phyloP scores from a whole-genome alignment of 2,113 vertebrate species.

The Notothenia coriiceps region DNA sequence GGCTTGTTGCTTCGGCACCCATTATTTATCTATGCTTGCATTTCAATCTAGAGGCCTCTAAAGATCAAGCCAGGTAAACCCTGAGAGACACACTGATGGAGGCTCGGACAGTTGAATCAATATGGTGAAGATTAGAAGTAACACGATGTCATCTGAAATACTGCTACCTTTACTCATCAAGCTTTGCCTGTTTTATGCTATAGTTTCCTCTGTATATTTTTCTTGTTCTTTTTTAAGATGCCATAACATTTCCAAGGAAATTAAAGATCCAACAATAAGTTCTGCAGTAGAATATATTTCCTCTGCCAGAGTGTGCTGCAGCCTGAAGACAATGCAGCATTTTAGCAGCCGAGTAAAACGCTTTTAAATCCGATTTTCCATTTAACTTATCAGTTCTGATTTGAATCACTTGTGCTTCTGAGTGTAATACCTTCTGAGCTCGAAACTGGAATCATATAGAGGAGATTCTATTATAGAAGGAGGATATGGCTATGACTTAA shows the following conservation, averaged over 20 bases:
- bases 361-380: slow-evolving; percentile 41
- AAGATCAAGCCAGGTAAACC: slow-evolving; percentile 54
- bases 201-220: slow-evolving; percentile 14
- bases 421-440: slow-evolving; percentile 16
- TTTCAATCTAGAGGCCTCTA: slow-evolving; percentile 45
- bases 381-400: slow-evolving; percentile 32
- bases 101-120: slow-evolving; percentile 66
- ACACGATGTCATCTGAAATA: slow-evolving; percentile 39
- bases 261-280: neutral
- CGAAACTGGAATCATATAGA: slow-evolving; percentile 13
- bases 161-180: slow-evolving; percentile 40
- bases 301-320: slow-evolving; percentile 3
- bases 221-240: neutral
- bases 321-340: slow-evolving; percentile 17
- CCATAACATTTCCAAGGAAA: neutral
- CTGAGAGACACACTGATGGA: slow-evolving; percentile 38
- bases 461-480: slow-evolving; percentile 23
- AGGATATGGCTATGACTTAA: slow-evolving; percentile 48
- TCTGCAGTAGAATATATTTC: neutral
- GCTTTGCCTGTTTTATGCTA: slow-evolving; percentile 10
- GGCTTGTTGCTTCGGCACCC: slow-evolving; percentile 5
- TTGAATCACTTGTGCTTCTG: slow-evolving; percentile 17
- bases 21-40: slow-evolving; percentile 48
- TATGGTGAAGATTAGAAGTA: slow-evolving; percentile 35
- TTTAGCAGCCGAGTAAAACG: slow-evolving; percentile 4